Base-by-base conservation (phyloP, 1,140 invertebrate species). In the Drosophila nigromelanica region DNA sequence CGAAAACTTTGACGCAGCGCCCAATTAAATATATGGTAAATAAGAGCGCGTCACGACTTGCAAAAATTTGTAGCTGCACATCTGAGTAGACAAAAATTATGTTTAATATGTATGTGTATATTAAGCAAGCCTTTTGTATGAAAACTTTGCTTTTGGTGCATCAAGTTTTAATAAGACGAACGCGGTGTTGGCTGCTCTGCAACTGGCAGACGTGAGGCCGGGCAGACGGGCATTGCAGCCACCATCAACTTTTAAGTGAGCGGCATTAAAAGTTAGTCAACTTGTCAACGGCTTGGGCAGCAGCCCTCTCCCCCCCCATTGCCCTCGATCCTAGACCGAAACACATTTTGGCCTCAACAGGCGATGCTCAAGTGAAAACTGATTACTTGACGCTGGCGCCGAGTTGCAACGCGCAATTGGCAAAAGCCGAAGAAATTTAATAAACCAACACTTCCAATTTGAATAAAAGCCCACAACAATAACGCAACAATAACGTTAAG, bases 181-280 rank as follows among this genome's bases (percentile, higher is more conserved):
- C 60, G 12, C 33, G 14, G 24, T 21, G 30, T 47, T n/a, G 35
- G 14, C 35, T 47, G 15, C 14, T 15, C 51, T 51, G 51, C 56
- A 61, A 67, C 30, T 62, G 52, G 40, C 64, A 24, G 7, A 21
- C 43, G 43, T 11, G 1, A 8, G 56, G 35, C 39, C 15, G 30
- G 39, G 63, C 42, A 47, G 56, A 2, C 27, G 21, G 37, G 21
- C 15, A 52, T 5, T 60, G 39, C 48, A 51, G 55, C 52, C 69
- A 51, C 51, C 42, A 54, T 21, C 60, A 87, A 87, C 78, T 87
- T 87, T 87, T 87, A 89, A 82, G 83, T 79, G 72, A 87, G 72
- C 61, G 68, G 83, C 82, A 87, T 87, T 87, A 87, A 87, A 87
- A 87, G 83, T 89, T 87, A 89, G 76, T 63, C 69, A 89, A 87